Percentiles rank a stretch among this genome's conserved stretches.
Evolutionary conservation across 2,113 vertebrate genomes (phyloP).

Genomic region (Psittacus erithacus): DNA sequence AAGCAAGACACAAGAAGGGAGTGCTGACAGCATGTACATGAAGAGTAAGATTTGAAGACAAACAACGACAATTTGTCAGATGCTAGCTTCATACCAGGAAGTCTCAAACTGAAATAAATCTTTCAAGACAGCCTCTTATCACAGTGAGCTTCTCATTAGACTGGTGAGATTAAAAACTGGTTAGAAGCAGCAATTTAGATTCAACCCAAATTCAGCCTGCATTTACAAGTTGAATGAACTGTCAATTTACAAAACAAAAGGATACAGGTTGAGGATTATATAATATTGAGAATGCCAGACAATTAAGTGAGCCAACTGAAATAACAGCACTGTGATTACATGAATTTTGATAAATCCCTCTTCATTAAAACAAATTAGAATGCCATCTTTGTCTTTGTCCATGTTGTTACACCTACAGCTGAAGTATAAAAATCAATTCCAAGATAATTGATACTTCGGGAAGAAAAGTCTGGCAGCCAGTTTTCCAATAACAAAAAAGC

Average conservation of each 20-base stretch:
- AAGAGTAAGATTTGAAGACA: neutral
- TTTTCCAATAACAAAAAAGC: neutral
- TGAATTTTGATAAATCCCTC: neutral
- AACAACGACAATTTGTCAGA: neutral
- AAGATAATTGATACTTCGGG: constrained; percentile 25
- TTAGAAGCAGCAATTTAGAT: neutral
- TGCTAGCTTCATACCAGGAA: neutral
- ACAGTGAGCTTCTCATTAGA: neutral
- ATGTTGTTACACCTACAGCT: neutral
- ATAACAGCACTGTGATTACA: neutral
- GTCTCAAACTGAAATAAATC: neutral
- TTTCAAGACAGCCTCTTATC: neutral
- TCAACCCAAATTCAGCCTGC: neutral
- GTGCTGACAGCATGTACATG: neutral
- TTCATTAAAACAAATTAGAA: neutral
- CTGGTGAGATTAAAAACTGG: neutral
- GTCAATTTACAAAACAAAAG: neutral
- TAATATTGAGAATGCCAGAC: neutral
- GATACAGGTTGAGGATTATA: neutral
- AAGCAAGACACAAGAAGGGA: neutral
- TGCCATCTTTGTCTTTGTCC: neutral
- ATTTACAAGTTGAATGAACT: neutral
- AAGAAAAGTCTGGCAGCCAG: constrained; percentile 17
- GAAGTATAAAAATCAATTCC: constrained; percentile 26
- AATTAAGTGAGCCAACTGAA: neutral